Conservation (phyloP, 2,113 vertebrate genomes). For the Rattus rattus region DNA sequence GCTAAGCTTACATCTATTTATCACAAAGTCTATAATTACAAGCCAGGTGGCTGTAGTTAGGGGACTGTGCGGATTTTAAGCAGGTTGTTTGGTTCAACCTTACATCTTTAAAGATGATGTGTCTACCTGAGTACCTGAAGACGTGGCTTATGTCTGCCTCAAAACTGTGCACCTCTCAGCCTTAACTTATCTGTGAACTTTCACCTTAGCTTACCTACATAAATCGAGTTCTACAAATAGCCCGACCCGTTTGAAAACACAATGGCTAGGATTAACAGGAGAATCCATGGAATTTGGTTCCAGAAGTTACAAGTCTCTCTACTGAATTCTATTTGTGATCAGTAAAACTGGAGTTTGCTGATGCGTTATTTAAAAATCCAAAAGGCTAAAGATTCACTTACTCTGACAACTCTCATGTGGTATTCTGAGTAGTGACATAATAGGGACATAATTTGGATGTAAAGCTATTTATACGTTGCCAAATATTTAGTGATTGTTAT, state of each 20-base stretch:
- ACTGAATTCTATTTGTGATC: not conserved
- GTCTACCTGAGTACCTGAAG: slow-evolving; percentile 71
- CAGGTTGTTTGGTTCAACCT: slow-evolving; percentile 83
- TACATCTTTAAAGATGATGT: slow-evolving; percentile 75
- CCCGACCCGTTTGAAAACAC: not conserved
- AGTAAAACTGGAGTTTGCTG: not conserved
- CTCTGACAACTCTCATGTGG: not conserved
- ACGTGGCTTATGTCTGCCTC: not conserved
- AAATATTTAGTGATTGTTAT: not conserved
- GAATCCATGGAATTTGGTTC: not conserved
- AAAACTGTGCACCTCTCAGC: not conserved
- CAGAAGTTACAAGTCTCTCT: not conserved
- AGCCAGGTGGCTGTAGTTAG: slow-evolving; percentile 90
- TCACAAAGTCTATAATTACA: slow-evolving; percentile 85
- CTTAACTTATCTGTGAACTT: too few species aligned
- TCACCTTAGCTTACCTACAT: not conserved
- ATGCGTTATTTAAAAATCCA: not conserved
- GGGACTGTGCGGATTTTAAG: slow-evolving; percentile 79
- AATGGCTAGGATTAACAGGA: not conserved
- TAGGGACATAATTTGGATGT: not conserved
- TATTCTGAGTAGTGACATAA: not conserved
- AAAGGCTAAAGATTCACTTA: not conserved
- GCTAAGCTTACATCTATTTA: slow-evolving; percentile 86
- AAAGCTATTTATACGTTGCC: not conserved
- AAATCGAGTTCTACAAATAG: not conserved